A percentile compares a stretch with the other conserved stretches of the same genome.
phyloP scores from a whole-genome alignment of 2,888 invertebrate genomes.

The Linnaemya tessellans region DNA sequence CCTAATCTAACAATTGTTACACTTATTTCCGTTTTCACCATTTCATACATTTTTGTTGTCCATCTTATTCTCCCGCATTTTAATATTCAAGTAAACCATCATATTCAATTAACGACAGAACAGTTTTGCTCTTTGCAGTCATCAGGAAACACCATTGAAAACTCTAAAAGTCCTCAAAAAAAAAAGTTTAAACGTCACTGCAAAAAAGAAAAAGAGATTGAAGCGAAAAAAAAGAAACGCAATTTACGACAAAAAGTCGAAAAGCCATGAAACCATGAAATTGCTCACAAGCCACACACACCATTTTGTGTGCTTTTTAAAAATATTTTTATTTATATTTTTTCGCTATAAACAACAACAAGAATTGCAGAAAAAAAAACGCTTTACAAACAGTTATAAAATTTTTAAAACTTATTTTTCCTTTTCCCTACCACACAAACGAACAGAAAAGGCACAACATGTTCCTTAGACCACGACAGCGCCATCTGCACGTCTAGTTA shows the following conservation, averaged over 20 bases:
- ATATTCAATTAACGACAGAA: conserved; percentile 65
- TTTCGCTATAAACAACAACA: conserved; percentile 45
- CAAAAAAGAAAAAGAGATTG: conserved; percentile 7
- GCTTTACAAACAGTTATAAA: conserved; percentile 54
- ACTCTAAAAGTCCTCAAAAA: conserved; percentile 20
- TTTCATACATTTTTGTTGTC: conserved; percentile 31
- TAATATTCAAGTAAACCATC: conserved; percentile 34
- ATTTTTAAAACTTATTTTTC: conserved; percentile 51
- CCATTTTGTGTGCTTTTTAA: conserved; percentile 28
- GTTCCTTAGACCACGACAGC: conserved; percentile 63
- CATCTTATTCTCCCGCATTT: neutral
- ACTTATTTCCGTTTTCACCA: conserved; percentile 59
- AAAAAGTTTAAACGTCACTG: conserved; percentile 48
- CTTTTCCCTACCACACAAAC: conserved; percentile 28
- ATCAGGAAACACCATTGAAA: conserved; percentile 47
- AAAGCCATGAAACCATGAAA: conserved; percentile 74
- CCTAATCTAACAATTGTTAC: conserved; percentile 66
- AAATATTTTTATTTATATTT: neutral
- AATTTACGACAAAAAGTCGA: conserved; percentile 63
- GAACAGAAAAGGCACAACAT: conserved; percentile 40
- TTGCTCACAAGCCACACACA: conserved; percentile 71
- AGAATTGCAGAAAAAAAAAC: conserved; percentile 23
- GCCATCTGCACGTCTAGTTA: conserved; percentile 67
- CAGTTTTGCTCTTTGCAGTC: conserved; percentile 14
- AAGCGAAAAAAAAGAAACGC: conserved; percentile 32